A percentile compares a stretch with the other conserved stretches of the same genome.
Evolutionary conservation across 2,888 invertebrate species (phyloP).

Genomic region (Erebia palarica): DNA sequence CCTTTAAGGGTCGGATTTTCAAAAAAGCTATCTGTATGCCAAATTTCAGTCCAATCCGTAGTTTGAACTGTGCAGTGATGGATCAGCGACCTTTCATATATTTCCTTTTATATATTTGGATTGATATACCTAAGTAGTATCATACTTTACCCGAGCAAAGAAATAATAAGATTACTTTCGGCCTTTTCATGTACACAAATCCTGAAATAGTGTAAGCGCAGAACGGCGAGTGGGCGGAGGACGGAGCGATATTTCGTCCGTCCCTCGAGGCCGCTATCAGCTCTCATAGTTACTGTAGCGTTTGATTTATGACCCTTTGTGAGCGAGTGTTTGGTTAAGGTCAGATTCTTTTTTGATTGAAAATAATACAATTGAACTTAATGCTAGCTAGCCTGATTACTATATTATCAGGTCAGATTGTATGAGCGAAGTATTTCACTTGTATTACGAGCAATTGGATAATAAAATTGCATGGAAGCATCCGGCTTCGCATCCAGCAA

Average conservation of each 20-base stretch:
- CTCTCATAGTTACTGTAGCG: background rate
- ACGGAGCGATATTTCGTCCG: background rate
- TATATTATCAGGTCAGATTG: slow-evolving; percentile 7
- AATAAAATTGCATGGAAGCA: too few species aligned
- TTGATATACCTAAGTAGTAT: too few species aligned
- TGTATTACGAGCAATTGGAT: background rate
- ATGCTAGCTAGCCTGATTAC: too few species aligned
- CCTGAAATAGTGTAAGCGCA: background rate
- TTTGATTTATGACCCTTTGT: slow-evolving; percentile 2
- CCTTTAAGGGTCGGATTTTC: too few species aligned
- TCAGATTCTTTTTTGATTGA: too few species aligned
- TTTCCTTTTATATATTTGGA: too few species aligned
- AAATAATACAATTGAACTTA: too few species aligned
- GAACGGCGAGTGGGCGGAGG: background rate
- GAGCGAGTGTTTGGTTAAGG: slow-evolving; percentile 1
- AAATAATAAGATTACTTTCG: slow-evolving; percentile 1
- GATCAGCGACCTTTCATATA: too few species aligned
- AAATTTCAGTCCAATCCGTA: too few species aligned
- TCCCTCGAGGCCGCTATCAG: background rate
- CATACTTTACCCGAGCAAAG: background rate
- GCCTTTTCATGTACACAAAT: background rate
- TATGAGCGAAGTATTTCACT: background rate
- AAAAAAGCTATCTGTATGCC: too few species aligned
- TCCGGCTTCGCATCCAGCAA: too few species aligned
- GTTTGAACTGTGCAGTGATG: too few species aligned